Base-by-base conservation (phyloP, 1,140 invertebrate species). In the Phthorimaea operculella region DNA sequence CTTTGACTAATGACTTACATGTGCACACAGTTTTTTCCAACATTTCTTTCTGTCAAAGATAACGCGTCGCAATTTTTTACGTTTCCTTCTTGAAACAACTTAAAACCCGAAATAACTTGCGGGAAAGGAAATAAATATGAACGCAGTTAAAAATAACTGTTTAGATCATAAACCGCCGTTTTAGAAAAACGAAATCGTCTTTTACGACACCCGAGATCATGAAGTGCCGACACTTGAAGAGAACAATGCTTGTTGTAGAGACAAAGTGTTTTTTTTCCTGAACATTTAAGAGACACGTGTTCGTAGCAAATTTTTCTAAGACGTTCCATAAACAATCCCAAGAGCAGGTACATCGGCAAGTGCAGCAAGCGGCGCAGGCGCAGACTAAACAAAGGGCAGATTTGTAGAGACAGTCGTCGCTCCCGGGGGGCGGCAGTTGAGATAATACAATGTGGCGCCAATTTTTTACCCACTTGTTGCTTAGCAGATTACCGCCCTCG, bases 1-100 rank as follows among this genome's bases (percentile, higher is more conserved):
- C 53, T 64, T 59, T 63, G 61, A 74, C 79, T 84, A 84, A 84
- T 84, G 78, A 81, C 61, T 75, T 75, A 79, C 81, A 84, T 76
- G 70, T 82, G 80, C 64, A 59, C 44, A 17, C 54, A 44, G 63
- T 71, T 74, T 78, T 80, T 76, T 79, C 49, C 45, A 48, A 57
- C 62, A 64, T 54, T 51, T 54, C 59, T 60, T 57, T 62, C 49
- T 36, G 42, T 44, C 44, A 51, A 51, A 14, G 14, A 12, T 9
- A 33, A 33, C 16, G 48, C 10, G 17, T 4, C 15, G 16, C 21
- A 7, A 15, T 51, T 56, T 56, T 56, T 56, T 50, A 12, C 17
- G 21, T 56, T 56, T 56, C 54, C 54, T 33, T 56, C 48, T 56
- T 54, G 45, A 54, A 28, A 28, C 21, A 28, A 28, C 21, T 28